Evolutionary conservation across 2,797 vertebrate species (phyloP).

Genomic region (Danio kyathit): DNA sequence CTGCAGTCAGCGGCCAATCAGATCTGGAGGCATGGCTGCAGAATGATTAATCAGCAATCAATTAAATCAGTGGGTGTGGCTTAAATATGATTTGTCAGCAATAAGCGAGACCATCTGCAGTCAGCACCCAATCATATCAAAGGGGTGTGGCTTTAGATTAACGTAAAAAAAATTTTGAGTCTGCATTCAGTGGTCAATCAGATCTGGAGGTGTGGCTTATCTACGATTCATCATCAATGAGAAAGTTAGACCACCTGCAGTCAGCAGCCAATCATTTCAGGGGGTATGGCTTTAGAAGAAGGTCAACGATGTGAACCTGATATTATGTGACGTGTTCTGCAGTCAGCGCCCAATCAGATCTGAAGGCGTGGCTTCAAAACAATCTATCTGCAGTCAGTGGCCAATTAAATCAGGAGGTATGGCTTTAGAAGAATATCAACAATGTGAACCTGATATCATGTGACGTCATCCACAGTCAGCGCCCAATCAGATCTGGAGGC

Average conservation of each 20-base stretch:
- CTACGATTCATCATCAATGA: slow-evolving; percentile 81
- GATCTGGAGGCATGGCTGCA: not conserved
- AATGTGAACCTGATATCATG: too few species aligned
- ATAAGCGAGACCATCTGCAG: slow-evolving; percentile 86
- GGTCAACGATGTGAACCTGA: too few species aligned
- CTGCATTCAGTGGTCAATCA: slow-evolving; percentile 38
- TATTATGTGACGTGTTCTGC: not conserved
- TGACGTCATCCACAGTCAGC: too few species aligned
- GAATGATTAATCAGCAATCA: slow-evolving; percentile 89
- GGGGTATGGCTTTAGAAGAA: not conserved
- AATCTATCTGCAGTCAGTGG: not conserved
- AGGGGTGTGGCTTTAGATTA: not conserved
- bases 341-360: not conserved
- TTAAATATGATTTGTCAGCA: slow-evolving; percentile 96
- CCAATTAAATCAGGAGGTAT: not conserved
- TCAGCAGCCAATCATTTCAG: not conserved
- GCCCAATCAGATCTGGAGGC: too few species aligned
- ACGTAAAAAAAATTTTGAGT: not conserved
- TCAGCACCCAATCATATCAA: slow-evolving; percentile 41
- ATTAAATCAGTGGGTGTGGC: not conserved
- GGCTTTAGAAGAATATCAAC: not conserved
- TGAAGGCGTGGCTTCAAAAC: not conserved
- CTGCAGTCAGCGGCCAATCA: not conserved
- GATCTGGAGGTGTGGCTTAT: slow-evolving; percentile 73
- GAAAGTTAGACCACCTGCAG: slow-evolving; percentile 71